phyloP scores from a whole-genome alignment of 2,888 invertebrate genomes.

The Cephus rjabovi region DNA sequence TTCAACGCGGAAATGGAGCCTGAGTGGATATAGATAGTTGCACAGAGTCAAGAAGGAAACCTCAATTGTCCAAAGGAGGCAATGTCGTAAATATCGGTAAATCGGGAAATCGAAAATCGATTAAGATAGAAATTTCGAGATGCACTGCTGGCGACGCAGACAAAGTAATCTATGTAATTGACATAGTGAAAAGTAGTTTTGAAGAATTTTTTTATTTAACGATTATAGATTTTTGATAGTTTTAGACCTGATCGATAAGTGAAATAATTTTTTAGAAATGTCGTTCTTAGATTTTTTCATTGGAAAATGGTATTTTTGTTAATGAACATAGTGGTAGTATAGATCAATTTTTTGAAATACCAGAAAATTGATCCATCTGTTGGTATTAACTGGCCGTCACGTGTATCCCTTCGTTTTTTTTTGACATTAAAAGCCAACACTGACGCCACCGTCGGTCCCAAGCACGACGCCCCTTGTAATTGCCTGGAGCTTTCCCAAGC shows the following conservation, averaged over 20 bases:
- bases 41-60: background rate
- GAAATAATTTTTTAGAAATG: background rate
- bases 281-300: background rate
- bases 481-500: background rate
- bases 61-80: background rate
- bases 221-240: background rate
- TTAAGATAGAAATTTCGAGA: constrained; percentile 25
- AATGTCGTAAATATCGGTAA: constrained; percentile 50
- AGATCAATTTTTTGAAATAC: background rate
- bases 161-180: background rate
- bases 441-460: background rate
- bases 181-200: background rate
- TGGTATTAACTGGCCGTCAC: background rate
- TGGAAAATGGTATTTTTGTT: background rate
- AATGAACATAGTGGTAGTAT: background rate
- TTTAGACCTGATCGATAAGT: background rate
- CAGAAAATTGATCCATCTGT: background rate
- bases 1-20: background rate
- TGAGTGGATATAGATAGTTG: background rate
- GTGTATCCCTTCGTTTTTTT: background rate
- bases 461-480: background rate
- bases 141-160: background rate
- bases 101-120: constrained; percentile 55
- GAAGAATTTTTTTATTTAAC: background rate
- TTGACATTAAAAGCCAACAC: background rate